Conservation (phyloP, 2,113 vertebrate species). For the Scalopus aquaticus region DNA sequence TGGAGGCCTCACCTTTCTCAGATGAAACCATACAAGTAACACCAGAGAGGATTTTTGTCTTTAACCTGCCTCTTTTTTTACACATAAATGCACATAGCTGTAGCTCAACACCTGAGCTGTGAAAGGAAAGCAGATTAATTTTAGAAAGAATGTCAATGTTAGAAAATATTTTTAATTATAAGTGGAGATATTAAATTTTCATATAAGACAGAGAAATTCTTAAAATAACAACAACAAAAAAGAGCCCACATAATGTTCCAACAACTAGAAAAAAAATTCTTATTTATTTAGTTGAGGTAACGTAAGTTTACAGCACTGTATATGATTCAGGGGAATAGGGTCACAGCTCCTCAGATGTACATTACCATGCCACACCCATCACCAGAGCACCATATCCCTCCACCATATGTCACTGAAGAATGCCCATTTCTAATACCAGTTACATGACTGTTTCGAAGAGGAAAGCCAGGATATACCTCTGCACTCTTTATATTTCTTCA, state of each 20-base stretch:
- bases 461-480: background rate
- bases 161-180: background rate
- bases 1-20: background rate
- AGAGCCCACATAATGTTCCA: background rate
- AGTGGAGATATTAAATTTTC: constrained; percentile 35
- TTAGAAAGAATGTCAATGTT: constrained; percentile 14
- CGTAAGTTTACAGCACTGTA: too few relatives aligned
- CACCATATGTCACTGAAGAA: background rate
- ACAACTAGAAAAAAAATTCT: background rate
- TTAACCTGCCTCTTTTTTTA: background rate
- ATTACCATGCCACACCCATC: too few relatives aligned
- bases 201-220: constrained; percentile 9
- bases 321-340: too few relatives aligned
- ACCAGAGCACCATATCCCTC: too few relatives aligned
- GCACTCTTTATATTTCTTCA: background rate
- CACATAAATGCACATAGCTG: background rate
- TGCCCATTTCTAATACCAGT: background rate
- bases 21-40: background rate
- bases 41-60: background rate
- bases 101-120: background rate
- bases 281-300: too few relatives aligned
- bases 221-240: constrained; percentile 33
- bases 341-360: too few relatives aligned
- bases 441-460: background rate
- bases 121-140: background rate